phyloP scores from a whole-genome alignment of 2,113 vertebrate genomes.

The Aegithalos caudatus region DNA sequence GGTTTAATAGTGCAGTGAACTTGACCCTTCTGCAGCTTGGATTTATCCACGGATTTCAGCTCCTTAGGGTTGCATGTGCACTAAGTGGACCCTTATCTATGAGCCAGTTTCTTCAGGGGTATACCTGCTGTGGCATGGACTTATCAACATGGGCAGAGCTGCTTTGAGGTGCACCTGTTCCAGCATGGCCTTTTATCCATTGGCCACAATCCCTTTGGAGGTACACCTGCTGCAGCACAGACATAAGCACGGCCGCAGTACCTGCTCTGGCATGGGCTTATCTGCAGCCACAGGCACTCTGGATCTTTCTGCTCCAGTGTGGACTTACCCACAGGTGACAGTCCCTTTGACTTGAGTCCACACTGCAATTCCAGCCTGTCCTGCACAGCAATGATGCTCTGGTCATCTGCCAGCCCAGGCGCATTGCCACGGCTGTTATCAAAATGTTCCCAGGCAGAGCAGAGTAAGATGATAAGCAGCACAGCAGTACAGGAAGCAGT shows the following conservation, averaged over 20 bases:
- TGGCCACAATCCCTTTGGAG: neutral
- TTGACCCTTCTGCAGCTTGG: neutral
- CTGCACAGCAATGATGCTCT: neutral
- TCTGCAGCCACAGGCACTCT: neutral
- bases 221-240: neutral
- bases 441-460: neutral
- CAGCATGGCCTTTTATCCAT: neutral
- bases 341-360: neutral
- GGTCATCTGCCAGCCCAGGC: neutral
- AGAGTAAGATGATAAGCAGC: neutral
- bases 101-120: neutral
- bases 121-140: neutral
- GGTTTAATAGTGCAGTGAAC: neutral
- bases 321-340: neutral
- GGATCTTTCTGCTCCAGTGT: neutral
- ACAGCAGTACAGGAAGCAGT: neutral
- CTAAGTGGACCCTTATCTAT: neutral
- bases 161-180: neutral
- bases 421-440: fast-evolving
- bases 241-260: neutral
- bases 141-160: neutral
- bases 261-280: neutral
- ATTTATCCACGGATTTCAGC: neutral
- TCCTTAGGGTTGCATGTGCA: neutral
- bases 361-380: neutral